These are phyloP conservation scores for Bathynomus jamesi DNA, from an alignment of 1,140 invertebrate genomes.

Conservation along the genomic window DNA sequence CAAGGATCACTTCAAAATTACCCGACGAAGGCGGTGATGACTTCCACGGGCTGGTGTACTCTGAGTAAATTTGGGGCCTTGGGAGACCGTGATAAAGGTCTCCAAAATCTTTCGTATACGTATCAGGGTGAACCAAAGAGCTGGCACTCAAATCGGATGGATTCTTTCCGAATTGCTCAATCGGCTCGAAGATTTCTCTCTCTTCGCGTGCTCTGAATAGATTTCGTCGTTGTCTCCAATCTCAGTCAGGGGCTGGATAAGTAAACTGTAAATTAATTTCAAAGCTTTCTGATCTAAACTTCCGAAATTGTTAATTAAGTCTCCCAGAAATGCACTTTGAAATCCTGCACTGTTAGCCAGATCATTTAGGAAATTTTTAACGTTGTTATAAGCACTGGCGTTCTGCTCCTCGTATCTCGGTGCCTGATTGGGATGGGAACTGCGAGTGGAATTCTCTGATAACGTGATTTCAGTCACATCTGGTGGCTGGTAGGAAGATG, in stretches of 20 bases:
- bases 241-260: constrained; percentile 25
- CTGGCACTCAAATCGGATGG: no score
- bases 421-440: no score
- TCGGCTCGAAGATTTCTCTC: not conserved
- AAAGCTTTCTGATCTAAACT: constrained; percentile 32
- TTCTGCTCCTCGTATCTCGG: no score
- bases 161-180: no score
- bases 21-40: constrained; percentile 31
- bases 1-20: constrained; percentile 27
- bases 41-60: constrained; percentile 21
- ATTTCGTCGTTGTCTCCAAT: not conserved
- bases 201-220: not conserved
- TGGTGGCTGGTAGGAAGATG: no score
- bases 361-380: constrained; percentile 27
- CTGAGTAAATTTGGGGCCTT: no score
- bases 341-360: constrained; percentile 30
- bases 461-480: no score
- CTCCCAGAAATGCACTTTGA: constrained; percentile 30
- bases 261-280: constrained; percentile 30
- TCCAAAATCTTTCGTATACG: no score
- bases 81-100: no score
- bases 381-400: no score
- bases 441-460: no score
- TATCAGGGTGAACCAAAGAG: no score
- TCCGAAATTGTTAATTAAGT: constrained; percentile 32